Evolutionary conservation across 23 tunicate species (phyloP).

Genomic region (Halocynthia aurantium): DNA sequence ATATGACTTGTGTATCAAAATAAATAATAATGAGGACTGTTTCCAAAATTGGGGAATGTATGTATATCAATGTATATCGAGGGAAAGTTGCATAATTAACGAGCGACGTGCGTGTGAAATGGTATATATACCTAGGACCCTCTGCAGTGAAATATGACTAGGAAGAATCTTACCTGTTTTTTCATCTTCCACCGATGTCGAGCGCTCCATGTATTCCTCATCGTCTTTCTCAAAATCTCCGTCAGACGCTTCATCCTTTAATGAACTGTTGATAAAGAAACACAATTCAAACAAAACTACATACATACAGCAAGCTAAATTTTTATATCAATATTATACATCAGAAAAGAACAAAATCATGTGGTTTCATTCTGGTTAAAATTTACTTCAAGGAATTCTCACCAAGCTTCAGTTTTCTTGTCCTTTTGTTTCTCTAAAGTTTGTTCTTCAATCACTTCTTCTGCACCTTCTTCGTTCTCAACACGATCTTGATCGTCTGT

Average conservation of each 20-base stretch:
- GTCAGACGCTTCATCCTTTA: conserved; percentile 7
- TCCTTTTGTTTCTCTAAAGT: background rate
- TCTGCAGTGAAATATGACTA: too few species aligned
- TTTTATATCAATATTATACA: background rate
- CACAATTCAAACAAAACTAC: background rate
- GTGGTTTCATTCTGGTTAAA: too few species aligned
- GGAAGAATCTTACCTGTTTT: background rate
- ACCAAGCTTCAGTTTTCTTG: background rate
- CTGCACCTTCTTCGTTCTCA: too few species aligned
- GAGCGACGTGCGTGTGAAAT: too few species aligned
- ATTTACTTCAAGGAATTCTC: too few species aligned
- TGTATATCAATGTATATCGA: too few species aligned
- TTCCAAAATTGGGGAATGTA: too few species aligned
- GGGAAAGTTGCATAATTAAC: too few species aligned
- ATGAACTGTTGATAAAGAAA: background rate
- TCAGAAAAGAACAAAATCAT: background rate
- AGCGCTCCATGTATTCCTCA: conserved; percentile 24
- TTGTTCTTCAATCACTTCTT: background rate
- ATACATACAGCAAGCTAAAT: background rate
- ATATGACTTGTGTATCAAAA: too few species aligned
- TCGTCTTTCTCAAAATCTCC: conserved; percentile 22
- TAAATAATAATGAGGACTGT: too few species aligned
- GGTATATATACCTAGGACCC: too few species aligned
- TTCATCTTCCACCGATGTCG: conserved; percentile 25
- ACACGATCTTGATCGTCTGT: too few species aligned